Conservation (phyloP, 2,888 invertebrate genomes). For the Drosophila helvetica region DNA sequence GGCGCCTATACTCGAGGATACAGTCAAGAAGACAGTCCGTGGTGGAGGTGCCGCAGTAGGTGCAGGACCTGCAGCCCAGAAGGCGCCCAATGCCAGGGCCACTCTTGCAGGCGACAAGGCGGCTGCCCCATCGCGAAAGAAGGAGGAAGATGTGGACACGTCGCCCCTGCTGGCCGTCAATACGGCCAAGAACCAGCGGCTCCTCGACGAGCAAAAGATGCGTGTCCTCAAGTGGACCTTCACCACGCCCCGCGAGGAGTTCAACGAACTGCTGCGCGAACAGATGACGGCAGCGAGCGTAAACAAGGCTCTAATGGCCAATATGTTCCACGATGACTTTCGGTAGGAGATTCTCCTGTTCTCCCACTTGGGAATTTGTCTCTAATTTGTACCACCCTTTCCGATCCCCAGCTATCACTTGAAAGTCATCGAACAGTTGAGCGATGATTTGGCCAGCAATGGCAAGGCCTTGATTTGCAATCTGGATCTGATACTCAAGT, state of each 20-base stretch:
- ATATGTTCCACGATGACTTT: slow-evolving; percentile 98
- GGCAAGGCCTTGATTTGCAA: slow-evolving; percentile 93
- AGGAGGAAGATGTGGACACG: slow-evolving; percentile 93
- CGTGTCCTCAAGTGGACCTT: slow-evolving; percentile 98
- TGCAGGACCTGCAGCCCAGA: slow-evolving; percentile 36
- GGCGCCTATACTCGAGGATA: slow-evolving; percentile 85
- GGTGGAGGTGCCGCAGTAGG: slow-evolving; percentile 69
- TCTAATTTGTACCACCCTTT: not conserved
- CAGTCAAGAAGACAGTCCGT: slow-evolving; percentile 82
- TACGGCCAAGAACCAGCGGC: slow-evolving; percentile 95
- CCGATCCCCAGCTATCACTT: slow-evolving; percentile 91
- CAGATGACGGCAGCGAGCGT: slow-evolving; percentile 95
- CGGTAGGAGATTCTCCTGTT: slow-evolving; percentile 84
- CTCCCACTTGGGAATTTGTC: too few relatives aligned
- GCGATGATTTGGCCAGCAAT: slow-evolving; percentile 92
- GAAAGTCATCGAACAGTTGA: slow-evolving; percentile 96
- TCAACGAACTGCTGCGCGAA: slow-evolving; percentile 94
- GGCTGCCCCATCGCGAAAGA: slow-evolving; percentile 86
- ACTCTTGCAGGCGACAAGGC: slow-evolving; percentile 54
- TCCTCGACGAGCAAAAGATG: slow-evolving; percentile 96
- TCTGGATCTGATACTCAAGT: slow-evolving; percentile 97
- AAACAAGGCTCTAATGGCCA: slow-evolving; percentile 92
- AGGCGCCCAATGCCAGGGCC: slow-evolving; percentile 54
- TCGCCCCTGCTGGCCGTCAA: slow-evolving; percentile 92
- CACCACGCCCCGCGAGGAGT: slow-evolving; percentile 95